Evolutionary conservation across 2,888 invertebrate species (phyloP).

Genomic region (Pyrrhosoma nymphula): DNA sequence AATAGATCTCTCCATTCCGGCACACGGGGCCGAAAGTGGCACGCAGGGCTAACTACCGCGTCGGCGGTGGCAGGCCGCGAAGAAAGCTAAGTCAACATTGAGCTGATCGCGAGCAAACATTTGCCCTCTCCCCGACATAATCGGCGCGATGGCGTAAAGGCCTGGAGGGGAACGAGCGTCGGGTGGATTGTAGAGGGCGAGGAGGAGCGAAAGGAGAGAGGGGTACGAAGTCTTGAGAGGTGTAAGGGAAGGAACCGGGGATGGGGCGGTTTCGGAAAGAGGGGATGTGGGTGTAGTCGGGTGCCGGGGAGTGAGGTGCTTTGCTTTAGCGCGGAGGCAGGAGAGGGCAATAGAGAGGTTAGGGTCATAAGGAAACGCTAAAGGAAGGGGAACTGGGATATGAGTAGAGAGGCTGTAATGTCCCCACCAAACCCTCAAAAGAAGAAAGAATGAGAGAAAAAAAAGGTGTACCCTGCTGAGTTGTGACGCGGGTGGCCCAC

Average conservation of each 20-base stretch:
- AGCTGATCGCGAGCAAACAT: conserved; percentile 16
- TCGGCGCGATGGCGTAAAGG: neutral
- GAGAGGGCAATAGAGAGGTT: conserved; percentile 61
- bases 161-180: neutral
- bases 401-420: neutral
- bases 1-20: neutral
- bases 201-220: neutral
- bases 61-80: neutral
- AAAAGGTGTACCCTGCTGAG: conserved; percentile 13
- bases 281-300: neutral
- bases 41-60: neutral
- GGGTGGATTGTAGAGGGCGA: neutral
- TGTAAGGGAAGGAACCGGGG: too few relatives aligned
- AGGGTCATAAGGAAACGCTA: conserved; percentile 20
- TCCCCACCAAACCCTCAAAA: neutral
- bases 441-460: neutral
- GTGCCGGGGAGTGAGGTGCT: neutral
- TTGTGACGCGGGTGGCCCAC: conserved; percentile 57
- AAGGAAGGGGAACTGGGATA: neutral
- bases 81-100: neutral
- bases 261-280: neutral
- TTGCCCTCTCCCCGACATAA: neutral
- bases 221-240: neutral
- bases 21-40: neutral
- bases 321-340: neutral